Evolutionary conservation across 2,113 vertebrate genomes (phyloP).

Genomic region (Hippoglossus stenolepis): DNA sequence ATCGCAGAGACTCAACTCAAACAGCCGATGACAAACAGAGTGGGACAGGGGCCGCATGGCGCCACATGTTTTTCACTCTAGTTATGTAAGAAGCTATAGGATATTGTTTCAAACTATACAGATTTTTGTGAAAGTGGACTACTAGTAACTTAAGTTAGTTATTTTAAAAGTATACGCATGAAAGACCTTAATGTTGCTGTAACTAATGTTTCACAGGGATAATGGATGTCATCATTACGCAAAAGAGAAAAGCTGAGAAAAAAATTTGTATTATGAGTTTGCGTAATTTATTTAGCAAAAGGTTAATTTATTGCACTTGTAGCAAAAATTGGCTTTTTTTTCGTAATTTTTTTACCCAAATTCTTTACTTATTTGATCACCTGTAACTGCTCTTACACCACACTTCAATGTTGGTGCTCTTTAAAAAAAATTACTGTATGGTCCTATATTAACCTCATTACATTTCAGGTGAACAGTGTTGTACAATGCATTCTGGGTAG

Average conservation of each 20-base stretch:
- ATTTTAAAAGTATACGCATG: constrained; percentile 31
- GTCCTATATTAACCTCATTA: constrained; percentile 61
- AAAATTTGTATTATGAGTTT: too few relatives aligned
- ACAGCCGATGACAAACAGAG: constrained; percentile 34
- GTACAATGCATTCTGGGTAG: constrained; percentile 32
- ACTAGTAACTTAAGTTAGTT: constrained; percentile 53
- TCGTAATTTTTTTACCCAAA: constrained; percentile 15
- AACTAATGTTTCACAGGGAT: constrained; percentile 26
- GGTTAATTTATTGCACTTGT: too few relatives aligned
- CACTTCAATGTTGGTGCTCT: constrained; percentile 52
- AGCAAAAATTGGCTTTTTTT: too few relatives aligned
- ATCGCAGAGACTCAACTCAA: constrained; percentile 32
- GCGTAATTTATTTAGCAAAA: too few relatives aligned
- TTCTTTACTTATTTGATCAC: constrained; percentile 16
- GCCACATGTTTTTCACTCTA: constrained; percentile 30
- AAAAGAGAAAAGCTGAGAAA: not conserved
- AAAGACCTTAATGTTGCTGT: constrained; percentile 21
- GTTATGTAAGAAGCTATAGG: constrained; percentile 29
- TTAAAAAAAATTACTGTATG: constrained; percentile 4
- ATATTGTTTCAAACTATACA: constrained; percentile 31
- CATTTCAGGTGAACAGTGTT: constrained; percentile 55
- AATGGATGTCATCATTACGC: not conserved
- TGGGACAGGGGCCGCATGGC: constrained; percentile 28
- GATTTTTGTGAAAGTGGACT: constrained; percentile 67
- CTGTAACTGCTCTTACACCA: constrained; percentile 18